Conservation (phyloP, 2,888 invertebrate species). For the Trachelus tabidus region DNA sequence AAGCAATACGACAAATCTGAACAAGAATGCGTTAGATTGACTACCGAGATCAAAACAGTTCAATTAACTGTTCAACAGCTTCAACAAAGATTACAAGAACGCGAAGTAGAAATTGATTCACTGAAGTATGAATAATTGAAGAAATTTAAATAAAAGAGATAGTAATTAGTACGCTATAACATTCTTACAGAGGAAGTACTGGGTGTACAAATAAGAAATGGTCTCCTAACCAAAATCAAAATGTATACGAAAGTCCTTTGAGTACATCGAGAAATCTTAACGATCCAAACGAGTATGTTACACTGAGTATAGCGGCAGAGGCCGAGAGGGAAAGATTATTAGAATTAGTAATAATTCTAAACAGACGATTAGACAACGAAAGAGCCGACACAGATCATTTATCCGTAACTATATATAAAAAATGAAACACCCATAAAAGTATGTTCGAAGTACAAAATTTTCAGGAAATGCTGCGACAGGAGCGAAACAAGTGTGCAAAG, state of each 20-base stretch:
- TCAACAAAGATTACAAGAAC: constrained; percentile 48
- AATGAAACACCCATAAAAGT: not conserved
- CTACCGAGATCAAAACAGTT: constrained; percentile 44
- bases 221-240: no score
- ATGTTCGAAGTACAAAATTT: not conserved
- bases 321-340: constrained; percentile 73
- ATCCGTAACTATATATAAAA: constrained; percentile 30
- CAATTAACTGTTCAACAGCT: constrained; percentile 48
- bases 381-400: constrained; percentile 55
- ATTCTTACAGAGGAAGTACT: no score
- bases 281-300: constrained; percentile 52
- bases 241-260: constrained; percentile 16
- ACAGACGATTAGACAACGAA: constrained; percentile 71
- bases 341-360: constrained; percentile 70
- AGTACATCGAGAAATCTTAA: constrained; percentile 22
- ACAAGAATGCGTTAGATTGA: constrained; percentile 40
- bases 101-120: constrained; percentile 54
- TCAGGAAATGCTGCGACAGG: constrained; percentile 60
- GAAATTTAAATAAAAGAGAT: not conserved
- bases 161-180: no score
- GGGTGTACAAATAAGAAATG: no score
- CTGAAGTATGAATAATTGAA: constrained; percentile 35
- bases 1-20: constrained; percentile 42
- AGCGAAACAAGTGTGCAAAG: constrained; percentile 71
- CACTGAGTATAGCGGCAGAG: constrained; percentile 71